These are phyloP conservation scores for Sturnira hondurensis DNA, from an alignment of 2,113 vertebrate genomes.

Conservation along the genomic window DNA sequence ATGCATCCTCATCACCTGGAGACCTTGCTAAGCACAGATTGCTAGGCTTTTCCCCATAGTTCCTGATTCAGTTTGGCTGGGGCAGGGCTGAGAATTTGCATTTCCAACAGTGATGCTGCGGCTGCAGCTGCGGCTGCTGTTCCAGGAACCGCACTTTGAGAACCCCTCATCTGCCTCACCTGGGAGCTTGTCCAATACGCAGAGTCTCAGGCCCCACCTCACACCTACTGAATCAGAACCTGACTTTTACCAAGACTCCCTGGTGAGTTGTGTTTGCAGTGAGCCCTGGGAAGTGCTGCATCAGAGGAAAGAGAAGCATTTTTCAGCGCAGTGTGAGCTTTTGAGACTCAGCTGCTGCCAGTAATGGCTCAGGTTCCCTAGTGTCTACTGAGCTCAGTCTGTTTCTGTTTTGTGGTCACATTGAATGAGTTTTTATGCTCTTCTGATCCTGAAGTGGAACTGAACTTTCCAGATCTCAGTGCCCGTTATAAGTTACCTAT, in stretches of 20 bases:
- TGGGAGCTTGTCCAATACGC: neutral
- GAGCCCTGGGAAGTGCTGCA: neutral
- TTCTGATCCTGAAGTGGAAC: neutral
- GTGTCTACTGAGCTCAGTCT: no score
- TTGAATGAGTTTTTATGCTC: neutral
- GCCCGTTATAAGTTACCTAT: neutral
- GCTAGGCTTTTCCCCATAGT: neutral
- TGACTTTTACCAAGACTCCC: neutral
- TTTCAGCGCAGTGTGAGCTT: neutral
- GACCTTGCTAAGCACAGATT: no score
- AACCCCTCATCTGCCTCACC: neutral
- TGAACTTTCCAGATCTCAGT: neutral
- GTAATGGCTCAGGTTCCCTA: neutral
- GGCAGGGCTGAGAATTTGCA: neutral
- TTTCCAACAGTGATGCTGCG: neutral
- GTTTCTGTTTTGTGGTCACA: neutral
- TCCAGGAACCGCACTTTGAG: neutral
- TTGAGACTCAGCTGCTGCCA: neutral
- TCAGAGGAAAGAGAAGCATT: neutral
- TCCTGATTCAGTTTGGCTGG: neutral
- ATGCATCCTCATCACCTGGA: accelerated
- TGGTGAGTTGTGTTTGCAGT: no score
- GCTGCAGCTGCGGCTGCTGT: neutral
- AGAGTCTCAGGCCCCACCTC: neutral
- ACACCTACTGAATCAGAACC: neutral